These are phyloP conservation scores for Neotoxoptera formosana DNA, from an alignment of 1,140 invertebrate species.

Conservation along the genomic window DNA sequence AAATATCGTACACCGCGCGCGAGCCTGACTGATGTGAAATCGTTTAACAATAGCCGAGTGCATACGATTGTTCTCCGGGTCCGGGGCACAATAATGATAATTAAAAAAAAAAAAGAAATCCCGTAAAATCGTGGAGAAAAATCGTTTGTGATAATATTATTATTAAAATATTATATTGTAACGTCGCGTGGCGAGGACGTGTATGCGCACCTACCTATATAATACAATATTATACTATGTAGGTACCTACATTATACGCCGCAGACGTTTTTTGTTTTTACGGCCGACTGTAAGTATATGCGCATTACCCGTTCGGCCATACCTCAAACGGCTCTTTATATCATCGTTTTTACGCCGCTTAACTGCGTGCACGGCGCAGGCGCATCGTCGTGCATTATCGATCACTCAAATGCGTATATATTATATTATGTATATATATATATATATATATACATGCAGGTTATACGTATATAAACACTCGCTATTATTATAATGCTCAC, in stretches of 20 bases:
- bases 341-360: not conserved
- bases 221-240: not conserved
- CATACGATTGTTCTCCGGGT: constrained; percentile 45
- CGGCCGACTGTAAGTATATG: not conserved
- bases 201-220: not conserved
- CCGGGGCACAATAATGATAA: constrained; percentile 30
- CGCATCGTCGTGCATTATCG: not conserved
- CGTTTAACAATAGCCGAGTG: constrained; percentile 47
- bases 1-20: constrained; percentile 25
- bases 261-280: not conserved
- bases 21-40: constrained; percentile 52
- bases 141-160: constrained; percentile 35
- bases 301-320: not conserved
- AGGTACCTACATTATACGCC: not conserved
- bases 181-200: not conserved
- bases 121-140: not conserved
- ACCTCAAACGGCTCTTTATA: not conserved
- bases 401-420: not conserved
- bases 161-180: not conserved
- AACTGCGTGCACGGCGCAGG: not conserved
- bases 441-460: not conserved
- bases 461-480: not conserved
- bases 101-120: not conserved
- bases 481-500: constrained; percentile 15
- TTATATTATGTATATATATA: not conserved